Evolutionary conservation across 2,113 vertebrate genomes (phyloP).

Genomic region (Varanus komodoensis): DNA sequence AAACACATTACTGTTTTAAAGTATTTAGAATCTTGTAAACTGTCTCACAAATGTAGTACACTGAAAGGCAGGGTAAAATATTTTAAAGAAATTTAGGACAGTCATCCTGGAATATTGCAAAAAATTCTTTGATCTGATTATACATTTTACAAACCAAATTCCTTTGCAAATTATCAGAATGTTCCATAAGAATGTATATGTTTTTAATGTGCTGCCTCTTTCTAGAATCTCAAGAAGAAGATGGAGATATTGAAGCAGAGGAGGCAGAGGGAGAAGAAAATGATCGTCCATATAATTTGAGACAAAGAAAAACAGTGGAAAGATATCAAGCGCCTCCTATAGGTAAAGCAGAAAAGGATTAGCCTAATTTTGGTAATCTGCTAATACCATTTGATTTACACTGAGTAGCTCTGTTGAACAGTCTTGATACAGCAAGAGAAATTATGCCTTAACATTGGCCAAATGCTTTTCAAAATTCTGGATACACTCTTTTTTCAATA

Average conservation of each 20-base stretch:
- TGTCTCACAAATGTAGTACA: background rate
- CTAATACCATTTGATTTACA: background rate
- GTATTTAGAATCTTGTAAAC: background rate
- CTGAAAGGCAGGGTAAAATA: background rate
- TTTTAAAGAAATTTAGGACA: background rate
- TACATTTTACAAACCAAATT: background rate
- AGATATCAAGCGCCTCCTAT: slow-evolving; percentile 97
- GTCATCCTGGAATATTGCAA: background rate
- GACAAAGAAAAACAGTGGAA: slow-evolving; percentile 98
- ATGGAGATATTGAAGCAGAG: slow-evolving; percentile 95
- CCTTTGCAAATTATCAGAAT: background rate
- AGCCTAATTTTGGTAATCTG: background rate
- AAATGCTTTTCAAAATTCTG: background rate
- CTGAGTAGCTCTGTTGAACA: background rate
- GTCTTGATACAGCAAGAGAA: background rate
- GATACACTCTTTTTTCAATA: background rate
- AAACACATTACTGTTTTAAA: background rate
- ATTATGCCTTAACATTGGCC: background rate
- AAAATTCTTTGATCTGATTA: background rate
- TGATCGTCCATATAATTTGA: slow-evolving; percentile 94
- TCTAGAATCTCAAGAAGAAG: slow-evolving; percentile 94
- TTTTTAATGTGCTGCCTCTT: background rate
- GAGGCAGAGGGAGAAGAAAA: slow-evolving; percentile 96
- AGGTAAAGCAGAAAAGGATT: slow-evolving; percentile 75
- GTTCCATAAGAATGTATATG: background rate